Percentiles rank a stretch among this genome's conserved stretches.
Conservation (phyloP, 2,888 invertebrate species). For the Pterobdella sp. region DNA sequence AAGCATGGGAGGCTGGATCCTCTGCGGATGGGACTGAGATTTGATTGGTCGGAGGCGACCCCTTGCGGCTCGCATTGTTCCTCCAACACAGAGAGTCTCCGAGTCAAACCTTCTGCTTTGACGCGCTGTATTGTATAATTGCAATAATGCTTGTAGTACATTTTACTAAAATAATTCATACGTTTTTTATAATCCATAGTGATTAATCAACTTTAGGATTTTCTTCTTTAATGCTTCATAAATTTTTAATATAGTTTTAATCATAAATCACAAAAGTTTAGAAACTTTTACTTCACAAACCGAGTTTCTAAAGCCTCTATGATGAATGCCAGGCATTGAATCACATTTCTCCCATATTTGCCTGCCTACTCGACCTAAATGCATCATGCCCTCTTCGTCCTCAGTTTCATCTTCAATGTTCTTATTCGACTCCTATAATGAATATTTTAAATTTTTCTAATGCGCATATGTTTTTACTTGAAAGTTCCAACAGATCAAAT, state of each 20-base stretch:
- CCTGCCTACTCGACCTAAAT: slow-evolving; percentile 16
- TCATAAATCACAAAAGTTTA: too few species aligned
- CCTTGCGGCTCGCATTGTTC: background rate
- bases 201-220: too few species aligned
- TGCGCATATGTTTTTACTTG: too few species aligned
- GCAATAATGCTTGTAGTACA: too few species aligned
- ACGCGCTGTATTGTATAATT: too few species aligned
- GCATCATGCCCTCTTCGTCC: background rate
- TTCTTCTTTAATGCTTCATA: too few species aligned
- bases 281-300: background rate
- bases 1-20: background rate
- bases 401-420: slow-evolving; percentile 29
- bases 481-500: too few species aligned
- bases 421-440: slow-evolving; percentile 24
- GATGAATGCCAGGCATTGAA: slow-evolving; percentile 23
- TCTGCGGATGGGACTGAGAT: slow-evolving; percentile 5
- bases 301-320: slow-evolving; percentile 11
- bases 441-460: too few species aligned
- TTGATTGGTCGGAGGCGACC: background rate
- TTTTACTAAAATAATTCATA: too few species aligned
- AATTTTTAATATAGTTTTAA: too few species aligned
- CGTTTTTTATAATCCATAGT: too few species aligned
- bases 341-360: slow-evolving; percentile 22
- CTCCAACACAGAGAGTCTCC: slow-evolving; percentile 9
- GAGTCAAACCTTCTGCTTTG: background rate